Base-by-base conservation (phyloP, 2,797 vertebrate genomes). In the Steatocranus sp. region DNA sequence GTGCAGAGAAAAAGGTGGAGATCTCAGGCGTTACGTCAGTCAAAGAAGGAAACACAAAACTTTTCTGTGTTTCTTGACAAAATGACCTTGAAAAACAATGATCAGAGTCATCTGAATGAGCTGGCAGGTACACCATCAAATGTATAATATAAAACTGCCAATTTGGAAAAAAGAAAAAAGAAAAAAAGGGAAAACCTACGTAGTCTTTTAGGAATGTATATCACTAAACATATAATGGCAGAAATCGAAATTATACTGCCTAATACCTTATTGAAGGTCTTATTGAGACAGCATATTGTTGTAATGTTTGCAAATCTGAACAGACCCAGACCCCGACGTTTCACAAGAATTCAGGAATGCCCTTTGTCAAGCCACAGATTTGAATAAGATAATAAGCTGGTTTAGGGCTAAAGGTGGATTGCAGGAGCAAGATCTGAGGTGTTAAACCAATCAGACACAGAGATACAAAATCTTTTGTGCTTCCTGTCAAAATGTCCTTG, bases 301-400 rank as follows among this genome's bases (percentile, higher is more conserved):
- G n/a, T 58, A 85, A 58, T 83, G 23, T 90, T 82, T 85, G 41
- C 82, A 92, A 91, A 85, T 82, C 34, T 63, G 7, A 81, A 90
- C 56, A 75, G 76, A 38, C 25, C 17, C 14, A 76, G 77, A 90
- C 77, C 78, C 18, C 3, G 3, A 82, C 51, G 63, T 82, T 80
- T 91, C 38, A 83, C 34, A 81, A 80, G 74, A 81, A 73, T 78
- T 36, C 11, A 51, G 4, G 84, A 76, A 66, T 46, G 51, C 36
- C 48, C 41, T 82, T 76, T 79, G 74, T 82, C 32, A 83, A 63
- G 80, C 48, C 70, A 86, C 79, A 54, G 75, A 86, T 80, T 81
- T 91, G 66, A 87, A 90, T 78, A 82, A 75, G 17, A 82, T 77
- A 75, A 41, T 75, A 36, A 41, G 49, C 30, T 36, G 8, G 18